Percentiles rank a stretch among this genome's conserved stretches.
Conservation (phyloP, 2,888 invertebrate genomes). For the Ernsta delagoae region DNA sequence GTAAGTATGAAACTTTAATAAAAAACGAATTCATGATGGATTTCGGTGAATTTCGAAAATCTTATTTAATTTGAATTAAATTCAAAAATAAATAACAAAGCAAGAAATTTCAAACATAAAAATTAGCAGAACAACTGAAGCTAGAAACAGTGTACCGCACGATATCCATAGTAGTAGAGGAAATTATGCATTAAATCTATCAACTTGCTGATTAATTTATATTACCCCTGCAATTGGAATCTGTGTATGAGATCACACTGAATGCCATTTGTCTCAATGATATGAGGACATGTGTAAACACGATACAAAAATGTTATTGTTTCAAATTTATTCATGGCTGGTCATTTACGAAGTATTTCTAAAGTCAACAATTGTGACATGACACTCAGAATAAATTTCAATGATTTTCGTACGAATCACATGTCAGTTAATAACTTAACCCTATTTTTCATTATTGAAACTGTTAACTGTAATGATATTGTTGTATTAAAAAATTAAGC, state of each 20-base stretch:
- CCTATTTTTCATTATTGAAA: too few species aligned
- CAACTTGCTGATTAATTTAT: slow-evolving; percentile 28
- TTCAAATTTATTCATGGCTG: not conserved
- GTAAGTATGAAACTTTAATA: not conserved
- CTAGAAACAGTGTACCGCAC: not conserved
- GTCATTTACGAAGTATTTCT: slow-evolving; percentile 14
- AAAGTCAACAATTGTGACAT: slow-evolving; percentile 14
- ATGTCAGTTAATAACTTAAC: too few species aligned
- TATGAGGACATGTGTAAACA: slow-evolving; percentile 23
- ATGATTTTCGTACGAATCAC: not conserved
- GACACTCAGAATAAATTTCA: slow-evolving; percentile 36
- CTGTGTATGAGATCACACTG: slow-evolving; percentile 30
- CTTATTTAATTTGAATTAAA: not conserved
- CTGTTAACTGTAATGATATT: not conserved
- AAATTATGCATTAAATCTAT: slow-evolving; percentile 29
- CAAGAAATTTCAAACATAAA: not conserved
- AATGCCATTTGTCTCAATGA: slow-evolving; percentile 29
- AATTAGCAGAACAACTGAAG: not conserved
- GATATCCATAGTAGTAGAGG: slow-evolving; percentile 3
- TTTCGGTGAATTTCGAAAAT: not conserved
- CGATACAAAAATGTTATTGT: slow-evolving; percentile 33
- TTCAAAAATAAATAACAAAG: not conserved
- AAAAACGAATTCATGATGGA: not conserved
- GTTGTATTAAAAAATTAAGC: not conserved
- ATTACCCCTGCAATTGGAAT: slow-evolving; percentile 29